phyloP scores from a whole-genome alignment of 2,888 invertebrate species.

The Tanytarsus gracilentus region DNA sequence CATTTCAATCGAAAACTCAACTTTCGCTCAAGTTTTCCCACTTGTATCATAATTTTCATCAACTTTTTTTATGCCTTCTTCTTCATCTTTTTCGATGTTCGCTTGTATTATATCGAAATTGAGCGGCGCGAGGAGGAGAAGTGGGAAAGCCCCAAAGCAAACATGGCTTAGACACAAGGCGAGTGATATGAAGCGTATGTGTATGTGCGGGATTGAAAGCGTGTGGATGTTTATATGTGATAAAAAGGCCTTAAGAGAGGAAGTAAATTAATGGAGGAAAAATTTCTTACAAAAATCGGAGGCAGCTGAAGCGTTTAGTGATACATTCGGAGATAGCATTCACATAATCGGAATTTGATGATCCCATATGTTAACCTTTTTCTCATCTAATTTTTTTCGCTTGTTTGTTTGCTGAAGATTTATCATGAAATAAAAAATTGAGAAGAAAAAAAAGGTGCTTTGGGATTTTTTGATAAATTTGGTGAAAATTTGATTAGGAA shows the following conservation, averaged over 20 bases:
- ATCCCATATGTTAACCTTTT: slow-evolving; percentile 29
- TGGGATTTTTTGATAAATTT: too few relatives aligned
- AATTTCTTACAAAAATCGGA: slow-evolving; percentile 17
- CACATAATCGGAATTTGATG: slow-evolving; percentile 29
- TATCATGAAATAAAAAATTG: too few relatives aligned
- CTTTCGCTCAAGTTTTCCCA: slow-evolving; percentile 10
- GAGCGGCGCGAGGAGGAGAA: too few relatives aligned
- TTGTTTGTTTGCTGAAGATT: too few relatives aligned
- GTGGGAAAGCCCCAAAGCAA: slow-evolving; percentile 18
- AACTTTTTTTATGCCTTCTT: background rate
- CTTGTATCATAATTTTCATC: slow-evolving; percentile 23
- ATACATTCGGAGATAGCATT: slow-evolving; percentile 27
- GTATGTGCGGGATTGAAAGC: background rate
- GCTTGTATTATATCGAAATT: too few relatives aligned
- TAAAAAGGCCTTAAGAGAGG: background rate
- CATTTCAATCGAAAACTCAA: slow-evolving; percentile 18
- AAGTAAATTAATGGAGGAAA: slow-evolving; percentile 26
- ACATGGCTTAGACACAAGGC: background rate
- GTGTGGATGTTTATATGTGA: background rate
- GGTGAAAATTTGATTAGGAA: too few relatives aligned
- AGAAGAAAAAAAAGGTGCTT: too few relatives aligned
- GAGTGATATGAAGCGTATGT: background rate
- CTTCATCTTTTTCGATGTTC: background rate
- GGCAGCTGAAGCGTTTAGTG: slow-evolving; percentile 26
- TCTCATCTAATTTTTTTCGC: background rate